These are phyloP conservation scores for Trichopoda pennipes DNA, from an alignment of 2,888 invertebrate species.

Conservation along the genomic window DNA sequence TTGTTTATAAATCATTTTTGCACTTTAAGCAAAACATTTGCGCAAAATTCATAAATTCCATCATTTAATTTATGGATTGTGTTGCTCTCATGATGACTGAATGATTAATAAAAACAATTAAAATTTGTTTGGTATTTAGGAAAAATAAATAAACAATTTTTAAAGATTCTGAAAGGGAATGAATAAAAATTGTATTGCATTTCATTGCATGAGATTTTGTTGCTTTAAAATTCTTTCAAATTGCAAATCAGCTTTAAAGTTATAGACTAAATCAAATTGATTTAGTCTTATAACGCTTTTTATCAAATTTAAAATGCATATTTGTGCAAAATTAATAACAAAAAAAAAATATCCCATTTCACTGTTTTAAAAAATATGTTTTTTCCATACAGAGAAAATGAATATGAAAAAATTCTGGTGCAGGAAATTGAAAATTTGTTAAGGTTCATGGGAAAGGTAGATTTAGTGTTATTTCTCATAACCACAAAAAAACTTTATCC, in stretches of 20 bases:
- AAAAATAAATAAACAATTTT: slow-evolving; percentile 52
- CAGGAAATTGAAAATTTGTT: too few species aligned
- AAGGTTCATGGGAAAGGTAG: too few species aligned
- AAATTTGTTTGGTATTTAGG: slow-evolving; percentile 33
- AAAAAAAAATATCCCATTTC: too few species aligned
- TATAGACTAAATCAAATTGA: not conserved
- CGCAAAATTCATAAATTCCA: slow-evolving; percentile 3
- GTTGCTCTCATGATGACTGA: slow-evolving; percentile 16
- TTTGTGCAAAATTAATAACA: too few species aligned
- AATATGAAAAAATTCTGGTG: too few species aligned
- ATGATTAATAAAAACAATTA: slow-evolving; percentile 44
- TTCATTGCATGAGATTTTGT: not conserved
- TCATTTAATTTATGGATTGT: not conserved
- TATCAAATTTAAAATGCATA: too few species aligned
- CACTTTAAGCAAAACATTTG: slow-evolving; percentile 23
- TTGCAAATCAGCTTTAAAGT: slow-evolving; percentile 15
- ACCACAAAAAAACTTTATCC: too few species aligned
- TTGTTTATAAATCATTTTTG: slow-evolving; percentile 24
- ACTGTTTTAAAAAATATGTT: too few species aligned
- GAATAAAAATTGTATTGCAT: slow-evolving; percentile 10
- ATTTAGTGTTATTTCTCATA: too few species aligned
- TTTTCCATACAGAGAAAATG: too few species aligned
- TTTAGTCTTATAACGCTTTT: not conserved
- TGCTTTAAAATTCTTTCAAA: not conserved
- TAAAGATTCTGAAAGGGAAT: not conserved